Percentiles rank a stretch among this genome's conserved stretches.
phyloP scores from a whole-genome alignment of 2,797 vertebrate genomes.

The Coranthus polyacanthus region DNA sequence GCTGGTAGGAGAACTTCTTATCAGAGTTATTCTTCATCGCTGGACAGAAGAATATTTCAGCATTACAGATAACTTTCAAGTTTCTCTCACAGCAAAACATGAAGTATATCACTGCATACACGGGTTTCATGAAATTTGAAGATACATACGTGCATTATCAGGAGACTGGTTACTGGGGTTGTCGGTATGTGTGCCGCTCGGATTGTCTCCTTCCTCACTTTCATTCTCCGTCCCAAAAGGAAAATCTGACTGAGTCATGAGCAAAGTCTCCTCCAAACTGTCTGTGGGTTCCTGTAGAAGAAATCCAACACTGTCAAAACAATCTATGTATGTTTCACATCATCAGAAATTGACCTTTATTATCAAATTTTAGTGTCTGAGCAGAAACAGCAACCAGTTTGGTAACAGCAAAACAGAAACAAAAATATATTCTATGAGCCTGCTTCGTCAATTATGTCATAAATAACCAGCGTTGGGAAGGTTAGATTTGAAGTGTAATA shows the following conservation, averaged over 20 bases:
- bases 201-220: conserved; percentile 86
- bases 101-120: background rate
- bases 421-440: background rate
- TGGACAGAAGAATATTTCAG: conserved; percentile 61
- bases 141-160: conserved; percentile 87
- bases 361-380: background rate
- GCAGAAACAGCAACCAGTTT: background rate
- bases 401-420: background rate
- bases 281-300: conserved; percentile 92
- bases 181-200: conserved; percentile 81
- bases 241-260: conserved; percentile 89
- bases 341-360: background rate
- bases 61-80: too few relatives aligned
- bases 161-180: conserved; percentile 88
- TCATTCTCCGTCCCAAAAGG: conserved; percentile 87
- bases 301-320: conserved; percentile 17
- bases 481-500: too few relatives aligned
- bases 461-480: background rate
- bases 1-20: conserved; percentile 95
- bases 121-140: background rate
- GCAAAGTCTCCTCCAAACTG: conserved; percentile 94
- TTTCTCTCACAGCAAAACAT: too few relatives aligned
- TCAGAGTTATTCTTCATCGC: conserved; percentile 94
- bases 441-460: conserved; percentile 9
- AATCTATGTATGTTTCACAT: background rate